These are phyloP conservation scores for Drepanosiphum platanoidis DNA, from an alignment of 2,888 invertebrate species.

Conservation along the genomic window DNA sequence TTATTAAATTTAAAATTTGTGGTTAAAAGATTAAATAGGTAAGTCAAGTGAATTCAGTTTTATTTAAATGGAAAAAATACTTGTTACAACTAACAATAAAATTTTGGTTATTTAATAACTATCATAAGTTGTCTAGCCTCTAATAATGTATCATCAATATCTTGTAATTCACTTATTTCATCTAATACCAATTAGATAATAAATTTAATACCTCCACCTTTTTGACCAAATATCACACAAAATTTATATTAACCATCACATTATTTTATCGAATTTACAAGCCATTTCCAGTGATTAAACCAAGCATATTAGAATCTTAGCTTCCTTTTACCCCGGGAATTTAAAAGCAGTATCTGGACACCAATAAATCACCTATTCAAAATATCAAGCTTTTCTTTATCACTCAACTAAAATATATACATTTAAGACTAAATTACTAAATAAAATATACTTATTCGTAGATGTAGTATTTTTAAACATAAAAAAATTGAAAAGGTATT, in stretches of 20 bases:
- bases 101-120: constrained; percentile 34
- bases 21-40: no score
- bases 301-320: constrained; percentile 33
- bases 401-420: constrained; percentile 17
- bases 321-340: constrained; percentile 33
- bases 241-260: constrained; percentile 34
- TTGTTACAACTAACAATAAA: no score
- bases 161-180: constrained; percentile 44
- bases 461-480: no score
- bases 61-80: no score
- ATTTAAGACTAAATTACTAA: no score
- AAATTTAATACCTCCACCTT: background rate
- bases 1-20: no score
- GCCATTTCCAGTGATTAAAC: constrained; percentile 20
- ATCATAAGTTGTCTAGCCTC: constrained; percentile 46
- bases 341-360: constrained; percentile 1
- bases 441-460: no score
- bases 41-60: no score
- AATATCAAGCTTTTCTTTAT: constrained; percentile 14
- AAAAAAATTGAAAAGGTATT: no score
- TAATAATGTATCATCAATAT: constrained; percentile 24
- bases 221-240: constrained; percentile 38
- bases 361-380: background rate
- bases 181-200: constrained; percentile 61
- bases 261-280: constrained; percentile 32